Base-by-base conservation (phyloP, 2,113 vertebrate genomes). In the Tyrannus savana region DNA sequence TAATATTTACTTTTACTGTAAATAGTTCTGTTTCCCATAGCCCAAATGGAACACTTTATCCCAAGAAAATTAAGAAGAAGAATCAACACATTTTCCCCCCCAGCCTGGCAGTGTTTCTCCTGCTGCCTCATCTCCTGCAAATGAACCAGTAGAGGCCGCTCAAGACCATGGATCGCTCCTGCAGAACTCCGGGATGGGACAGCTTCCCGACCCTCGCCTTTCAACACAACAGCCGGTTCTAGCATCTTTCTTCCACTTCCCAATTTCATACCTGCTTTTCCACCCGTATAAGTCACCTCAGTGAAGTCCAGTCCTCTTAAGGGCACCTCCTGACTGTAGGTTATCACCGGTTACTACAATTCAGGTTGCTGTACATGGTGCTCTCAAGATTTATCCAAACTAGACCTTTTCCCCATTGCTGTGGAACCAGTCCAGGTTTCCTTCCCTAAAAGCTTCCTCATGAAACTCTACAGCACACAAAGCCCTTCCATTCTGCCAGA, bases 121-220 rank as follows among this genome's bases (percentile, higher is more conserved):
- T 2, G 77, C 92, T 23, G 53, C 37, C 72, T 18, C 1, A 39
- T n/a, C 19, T 13, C 71, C 47, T 21, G 41, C 42, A n/a, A 5
- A 46, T 0, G 79, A 46, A 46, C 95, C 95, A 64, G 94, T 0
- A 95, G 96, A 84, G 94, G 95, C 89, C 95, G 94, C 96, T 16
- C 24, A 5, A 95, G 95, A 89, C 96, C 83, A 11, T 0, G 72
- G 31, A 19, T 53, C 2, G 4, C 69, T 74, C 12, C 60, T 23
- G 67, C 67, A 41, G 39, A 22, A 2, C 81, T 2, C 64, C 64
- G 10, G 31, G 31, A 37, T 4, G 55, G 62, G 31, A 66, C 78
- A 12, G 41, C 55, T 42, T 33, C 55, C 6, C 64, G 7, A 2
- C 31, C 27, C n/a, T 3, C 3, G 1, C 3, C 10, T 18, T 46